phyloP scores from a whole-genome alignment of 2,797 vertebrate species.

The Vireo griseus region DNA sequence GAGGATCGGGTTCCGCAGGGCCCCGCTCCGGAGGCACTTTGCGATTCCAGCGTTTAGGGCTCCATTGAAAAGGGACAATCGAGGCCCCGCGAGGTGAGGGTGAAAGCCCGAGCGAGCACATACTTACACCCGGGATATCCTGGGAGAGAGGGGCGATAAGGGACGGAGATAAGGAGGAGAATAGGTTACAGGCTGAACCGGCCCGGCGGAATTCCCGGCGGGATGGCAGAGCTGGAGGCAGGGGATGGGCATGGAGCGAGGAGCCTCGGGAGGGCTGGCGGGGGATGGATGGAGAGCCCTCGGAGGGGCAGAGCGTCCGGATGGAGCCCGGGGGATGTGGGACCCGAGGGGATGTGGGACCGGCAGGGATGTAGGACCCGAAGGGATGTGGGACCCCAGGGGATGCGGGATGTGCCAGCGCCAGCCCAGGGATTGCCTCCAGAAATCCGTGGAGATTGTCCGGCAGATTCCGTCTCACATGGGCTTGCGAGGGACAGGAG shows the following conservation, averaged over 20 bases:
- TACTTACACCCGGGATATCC: constrained; percentile 83
- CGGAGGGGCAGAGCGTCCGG: background rate
- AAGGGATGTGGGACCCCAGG: background rate
- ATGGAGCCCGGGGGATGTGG: background rate
- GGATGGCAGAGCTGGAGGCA: background rate
- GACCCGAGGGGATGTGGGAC: background rate
- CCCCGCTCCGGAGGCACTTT: background rate
- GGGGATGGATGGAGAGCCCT: background rate
- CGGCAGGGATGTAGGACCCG: background rate
- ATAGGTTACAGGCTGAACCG: background rate
- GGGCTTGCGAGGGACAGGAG: background rate
- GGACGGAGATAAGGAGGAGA: constrained; percentile 59
- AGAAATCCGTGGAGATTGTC: fast-evolving
- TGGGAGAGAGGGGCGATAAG: constrained; percentile 62
- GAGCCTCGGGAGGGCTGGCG: background rate
- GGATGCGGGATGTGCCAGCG: background rate
- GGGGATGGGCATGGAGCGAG: fast-evolving
- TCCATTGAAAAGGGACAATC: constrained; percentile 24
- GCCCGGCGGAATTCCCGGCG: background rate
- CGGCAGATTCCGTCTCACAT: background rate
- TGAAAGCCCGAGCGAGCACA: constrained; percentile 53
- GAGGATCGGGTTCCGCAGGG: constrained; percentile 7
- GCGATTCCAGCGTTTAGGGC: background rate
- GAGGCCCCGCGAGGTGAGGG: constrained; percentile 44
- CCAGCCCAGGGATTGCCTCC: background rate